Evolutionary conservation across 2,888 invertebrate genomes (phyloP).

Genomic region (Graphium colonna): DNA sequence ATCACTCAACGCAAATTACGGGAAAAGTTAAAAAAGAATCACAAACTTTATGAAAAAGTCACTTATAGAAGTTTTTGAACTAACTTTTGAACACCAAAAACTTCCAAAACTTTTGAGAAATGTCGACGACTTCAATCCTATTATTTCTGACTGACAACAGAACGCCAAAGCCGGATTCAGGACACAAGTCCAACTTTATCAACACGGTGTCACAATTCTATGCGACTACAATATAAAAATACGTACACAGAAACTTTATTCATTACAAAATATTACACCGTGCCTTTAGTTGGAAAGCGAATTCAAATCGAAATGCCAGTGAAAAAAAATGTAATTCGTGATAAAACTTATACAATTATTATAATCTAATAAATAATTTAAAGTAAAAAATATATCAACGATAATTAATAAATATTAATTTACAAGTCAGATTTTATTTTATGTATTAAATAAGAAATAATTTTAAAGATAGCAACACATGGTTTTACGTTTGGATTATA

Average conservation of each 20-base stretch:
- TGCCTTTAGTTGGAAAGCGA: slow-evolving; percentile 16
- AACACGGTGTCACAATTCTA: slow-evolving; percentile 14
- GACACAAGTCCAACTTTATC: slow-evolving; percentile 12
- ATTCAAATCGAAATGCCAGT: slow-evolving; percentile 1
- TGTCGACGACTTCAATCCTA: slow-evolving; percentile 57
- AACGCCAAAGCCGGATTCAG: slow-evolving; percentile 38
- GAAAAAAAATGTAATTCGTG: slow-evolving; percentile 7
- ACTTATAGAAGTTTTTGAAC: slow-evolving; percentile 41
- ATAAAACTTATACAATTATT: neutral
- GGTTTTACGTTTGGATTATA: slow-evolving; percentile 2
- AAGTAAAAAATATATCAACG: neutral
- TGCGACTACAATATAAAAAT: slow-evolving; percentile 9
- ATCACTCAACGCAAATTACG: slow-evolving; percentile 24
- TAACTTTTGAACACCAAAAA: slow-evolving; percentile 37
- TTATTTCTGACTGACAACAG: slow-evolving; percentile 51
- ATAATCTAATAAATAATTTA: neutral
- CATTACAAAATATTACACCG: neutral
- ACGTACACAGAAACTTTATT: slow-evolving; percentile 7
- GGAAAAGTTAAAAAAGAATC: slow-evolving; percentile 27
- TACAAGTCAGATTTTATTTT: neutral
- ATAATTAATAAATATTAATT: neutral
- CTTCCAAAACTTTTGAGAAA: slow-evolving; percentile 56
- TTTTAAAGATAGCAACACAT: neutral
- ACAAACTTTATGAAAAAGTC: slow-evolving; percentile 14
- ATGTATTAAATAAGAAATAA: neutral